Evolutionary conservation across 2,888 invertebrate genomes (phyloP), one percentile per base, ranked within the genome.

Genomic region (Drosophila parthenogenetica): DNA sequence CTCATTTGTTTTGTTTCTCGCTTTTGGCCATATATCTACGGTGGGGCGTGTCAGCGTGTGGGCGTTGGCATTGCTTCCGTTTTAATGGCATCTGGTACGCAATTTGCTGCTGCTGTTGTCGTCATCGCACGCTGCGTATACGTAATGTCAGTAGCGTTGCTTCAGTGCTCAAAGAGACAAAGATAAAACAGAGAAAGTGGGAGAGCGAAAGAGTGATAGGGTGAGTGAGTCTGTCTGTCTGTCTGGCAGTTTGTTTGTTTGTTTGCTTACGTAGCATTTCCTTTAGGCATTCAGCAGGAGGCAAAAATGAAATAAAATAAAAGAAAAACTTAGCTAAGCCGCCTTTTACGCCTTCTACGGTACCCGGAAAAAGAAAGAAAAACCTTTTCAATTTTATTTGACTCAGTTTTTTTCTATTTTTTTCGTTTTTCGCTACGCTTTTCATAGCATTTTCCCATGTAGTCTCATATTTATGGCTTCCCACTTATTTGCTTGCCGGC

Each of bases 41-140:
- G 54, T 25, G 54, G 68, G 69, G 67, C 74, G 78, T 77, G 70
- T 16, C 70, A 46, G 46, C 54, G 58, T 66, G 76, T 77, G 59
- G 75, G 67, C 75, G 81, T 59, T 71, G 79, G 51, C 72, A 66
- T 50, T 62, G 83, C 77, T 79, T 82, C 86, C 80, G 77, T 67
- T 87, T 73, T 71, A 77, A 77, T 82, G 77, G 77, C 83, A 77
- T 74, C 69, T 77, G 74, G 54, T 82, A 71, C 61, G 82, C 80
- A 77, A 69, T 64, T 79, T 69, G 64, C 66, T 79, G 69, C 13
- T 62, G 46, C 37, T 54, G 46, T 66, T 51, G 66, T 78, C 64
- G 57, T 65, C 58, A 59, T 66, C 71, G 37, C 73, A 66, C 69
- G 63, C 71, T 74, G 83, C 88, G 88, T 88, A 83, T 83, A 82